phyloP scores from a whole-genome alignment of 2,113 vertebrate species.

The Motacilla tschutschensis region DNA sequence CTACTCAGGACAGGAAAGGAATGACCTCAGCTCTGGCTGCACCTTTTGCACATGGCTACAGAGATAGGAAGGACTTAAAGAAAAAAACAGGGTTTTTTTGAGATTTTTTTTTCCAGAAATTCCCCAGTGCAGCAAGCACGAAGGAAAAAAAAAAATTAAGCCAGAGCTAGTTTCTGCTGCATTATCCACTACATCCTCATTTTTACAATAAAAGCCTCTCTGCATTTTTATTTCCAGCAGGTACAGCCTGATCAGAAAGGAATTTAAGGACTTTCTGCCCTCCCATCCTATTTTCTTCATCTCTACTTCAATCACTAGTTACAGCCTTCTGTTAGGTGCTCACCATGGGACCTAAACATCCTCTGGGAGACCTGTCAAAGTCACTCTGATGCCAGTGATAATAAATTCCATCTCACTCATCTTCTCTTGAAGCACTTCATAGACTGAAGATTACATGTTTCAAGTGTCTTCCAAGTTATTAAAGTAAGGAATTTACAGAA shows the following conservation, averaged over 20 bases:
- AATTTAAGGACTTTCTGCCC: background rate
- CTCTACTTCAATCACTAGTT: background rate
- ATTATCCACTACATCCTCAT: background rate
- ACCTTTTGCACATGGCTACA: background rate
- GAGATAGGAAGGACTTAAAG: background rate
- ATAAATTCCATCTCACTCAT: background rate
- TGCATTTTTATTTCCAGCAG: background rate
- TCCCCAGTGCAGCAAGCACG: background rate
- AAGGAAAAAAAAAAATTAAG: background rate
- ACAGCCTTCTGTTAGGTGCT: background rate
- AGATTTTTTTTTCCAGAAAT: background rate
- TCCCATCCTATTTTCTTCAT: background rate
- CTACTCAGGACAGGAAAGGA: background rate
- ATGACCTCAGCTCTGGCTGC: background rate
- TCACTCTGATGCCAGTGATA: background rate
- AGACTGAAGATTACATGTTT: background rate
- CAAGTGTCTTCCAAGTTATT: background rate
- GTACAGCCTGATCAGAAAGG: background rate
- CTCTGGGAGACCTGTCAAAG: background rate
- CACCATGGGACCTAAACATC: background rate
- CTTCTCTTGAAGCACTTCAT: background rate
- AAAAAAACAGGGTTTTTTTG: background rate
- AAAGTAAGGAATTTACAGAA: background rate
- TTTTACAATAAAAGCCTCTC: background rate
- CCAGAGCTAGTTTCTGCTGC: background rate